These are phyloP conservation scores for Notocelia uddmanniana DNA, from an alignment of 2,888 invertebrate species.

Conservation along the genomic window DNA sequence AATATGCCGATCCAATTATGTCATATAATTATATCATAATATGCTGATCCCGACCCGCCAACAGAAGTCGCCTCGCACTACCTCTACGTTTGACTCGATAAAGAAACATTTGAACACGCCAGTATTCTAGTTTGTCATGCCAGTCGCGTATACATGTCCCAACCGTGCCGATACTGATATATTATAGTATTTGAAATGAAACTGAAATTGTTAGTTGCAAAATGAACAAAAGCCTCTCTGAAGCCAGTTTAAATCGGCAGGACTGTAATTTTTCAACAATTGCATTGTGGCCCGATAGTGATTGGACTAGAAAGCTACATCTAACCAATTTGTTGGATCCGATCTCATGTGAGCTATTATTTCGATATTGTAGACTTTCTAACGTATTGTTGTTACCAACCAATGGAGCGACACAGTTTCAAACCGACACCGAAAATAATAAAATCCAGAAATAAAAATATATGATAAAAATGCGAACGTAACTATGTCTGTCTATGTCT, in stretches of 20 bases:
- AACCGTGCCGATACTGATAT: neutral
- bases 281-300: neutral
- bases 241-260: neutral
- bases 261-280: slow-evolving; percentile 19
- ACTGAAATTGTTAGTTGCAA: neutral
- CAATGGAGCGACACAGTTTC: neutral
- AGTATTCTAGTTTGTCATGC: neutral
- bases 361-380: neutral
- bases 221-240: neutral
- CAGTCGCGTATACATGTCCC: neutral
- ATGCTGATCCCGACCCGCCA: too few species aligned
- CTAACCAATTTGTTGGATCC: slow-evolving; percentile 16
- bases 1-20: too few species aligned
- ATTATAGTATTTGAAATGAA: neutral
- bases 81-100: too few species aligned
- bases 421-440: neutral
- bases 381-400: neutral
- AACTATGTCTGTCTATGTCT: too few species aligned
- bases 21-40: too few species aligned
- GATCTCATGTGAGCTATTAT: neutral
- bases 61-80: too few species aligned
- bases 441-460: too few species aligned
- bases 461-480: too few species aligned
- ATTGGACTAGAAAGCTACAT: neutral
- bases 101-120: too few species aligned